phyloP scores from a whole-genome alignment of 2,113 vertebrate genomes.

The Acinonyx jubatus region DNA sequence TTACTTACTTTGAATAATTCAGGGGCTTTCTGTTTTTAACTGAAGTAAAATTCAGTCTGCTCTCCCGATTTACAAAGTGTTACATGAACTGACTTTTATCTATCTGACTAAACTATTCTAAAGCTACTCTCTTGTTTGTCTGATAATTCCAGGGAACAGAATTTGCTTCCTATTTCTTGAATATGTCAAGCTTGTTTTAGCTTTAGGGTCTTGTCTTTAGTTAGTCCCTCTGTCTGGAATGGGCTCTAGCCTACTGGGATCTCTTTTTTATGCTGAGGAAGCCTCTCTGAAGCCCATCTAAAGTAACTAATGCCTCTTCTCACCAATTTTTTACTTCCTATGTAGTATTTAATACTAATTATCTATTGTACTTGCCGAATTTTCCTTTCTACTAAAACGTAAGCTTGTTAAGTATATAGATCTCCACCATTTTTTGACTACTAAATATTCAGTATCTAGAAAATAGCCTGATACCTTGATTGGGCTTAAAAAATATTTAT shows the following conservation, averaged over 20 bases:
- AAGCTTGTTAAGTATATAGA: background rate
- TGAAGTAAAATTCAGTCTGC: constrained; percentile 18
- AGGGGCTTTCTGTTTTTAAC: constrained; percentile 30
- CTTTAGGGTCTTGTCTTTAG: background rate
- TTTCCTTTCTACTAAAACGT: background rate
- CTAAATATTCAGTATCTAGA: background rate
- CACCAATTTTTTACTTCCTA: background rate
- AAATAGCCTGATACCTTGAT: background rate
- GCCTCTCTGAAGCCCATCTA: background rate
- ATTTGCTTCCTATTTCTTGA: background rate
- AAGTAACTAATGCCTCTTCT: background rate
- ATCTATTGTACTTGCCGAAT: background rate
- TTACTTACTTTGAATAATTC: constrained; percentile 55
- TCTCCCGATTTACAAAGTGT: constrained; percentile 33
- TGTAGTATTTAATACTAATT: background rate
- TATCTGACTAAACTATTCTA: constrained; percentile 33
- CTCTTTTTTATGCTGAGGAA: background rate
- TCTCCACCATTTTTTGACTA: background rate
- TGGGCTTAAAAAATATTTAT: background rate
- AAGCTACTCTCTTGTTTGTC: background rate
- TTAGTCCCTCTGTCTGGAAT: background rate
- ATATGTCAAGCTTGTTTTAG: background rate
- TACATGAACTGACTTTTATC: constrained; percentile 48
- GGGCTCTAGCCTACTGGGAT: background rate
- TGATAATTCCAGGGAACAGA: constrained; percentile 34